Conservation (phyloP, 2,888 invertebrate species). For the Incurvaria masculella region DNA sequence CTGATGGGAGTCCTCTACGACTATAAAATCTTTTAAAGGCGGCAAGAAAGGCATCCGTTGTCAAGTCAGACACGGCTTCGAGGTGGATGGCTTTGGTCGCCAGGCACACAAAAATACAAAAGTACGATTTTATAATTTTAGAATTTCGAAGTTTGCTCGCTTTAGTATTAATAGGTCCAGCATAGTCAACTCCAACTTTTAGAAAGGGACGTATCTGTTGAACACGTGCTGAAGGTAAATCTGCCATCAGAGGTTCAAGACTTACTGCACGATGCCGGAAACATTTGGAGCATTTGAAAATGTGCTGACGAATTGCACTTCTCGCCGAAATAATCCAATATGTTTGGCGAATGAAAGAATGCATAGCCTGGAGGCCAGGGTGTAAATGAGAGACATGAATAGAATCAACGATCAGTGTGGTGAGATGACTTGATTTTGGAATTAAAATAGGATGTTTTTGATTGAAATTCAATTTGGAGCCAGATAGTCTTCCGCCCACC, state of each 20-base stretch:
- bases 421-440: not conserved
- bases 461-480: not conserved
- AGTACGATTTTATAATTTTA: constrained; percentile 1
- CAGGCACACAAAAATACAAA: not conserved
- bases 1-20: constrained; percentile 9
- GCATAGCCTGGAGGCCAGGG: not conserved
- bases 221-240: constrained; percentile 10
- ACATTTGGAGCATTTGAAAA: not conserved
- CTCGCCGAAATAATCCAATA: not conserved
- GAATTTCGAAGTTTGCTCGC: constrained; percentile 11
- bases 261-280: not conserved
- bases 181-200: not conserved
- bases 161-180: not conserved
- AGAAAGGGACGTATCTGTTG: not conserved
- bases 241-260: constrained; percentile 12
- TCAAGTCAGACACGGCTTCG: constrained; percentile 18
- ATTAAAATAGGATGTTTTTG: not conserved
- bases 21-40: constrained; percentile 16
- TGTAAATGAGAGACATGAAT: not conserved
- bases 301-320: not conserved
- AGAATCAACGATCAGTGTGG: not conserved
- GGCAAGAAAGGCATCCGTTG: constrained; percentile 18
- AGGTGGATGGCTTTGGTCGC: constrained; percentile 21
- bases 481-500: not conserved
- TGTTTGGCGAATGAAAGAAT: not conserved